Percentiles rank a stretch among this genome's conserved stretches.
phyloP scores from a whole-genome alignment of 2,113 vertebrate genomes.

The Benitochromis conjunctus region DNA sequence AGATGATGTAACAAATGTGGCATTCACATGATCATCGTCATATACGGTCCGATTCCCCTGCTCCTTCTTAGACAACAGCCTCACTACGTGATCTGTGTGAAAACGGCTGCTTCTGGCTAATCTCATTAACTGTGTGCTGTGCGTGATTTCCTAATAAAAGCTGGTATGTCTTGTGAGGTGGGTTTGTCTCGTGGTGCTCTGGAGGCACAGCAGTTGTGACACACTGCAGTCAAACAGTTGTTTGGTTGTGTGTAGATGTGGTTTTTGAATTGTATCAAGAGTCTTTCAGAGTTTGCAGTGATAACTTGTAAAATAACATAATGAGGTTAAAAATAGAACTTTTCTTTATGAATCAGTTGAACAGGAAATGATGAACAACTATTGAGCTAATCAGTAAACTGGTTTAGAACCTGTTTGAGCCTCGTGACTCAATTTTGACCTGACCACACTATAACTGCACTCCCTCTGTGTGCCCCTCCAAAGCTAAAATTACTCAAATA shows the following conservation, averaged over 20 bases:
- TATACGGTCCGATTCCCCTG: not conserved
- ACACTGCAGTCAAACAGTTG: not conserved
- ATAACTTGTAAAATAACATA: rapidly evolving
- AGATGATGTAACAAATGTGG: not conserved
- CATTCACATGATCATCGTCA: not conserved
- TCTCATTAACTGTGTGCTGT: slow-evolving; percentile 16
- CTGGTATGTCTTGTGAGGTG: not conserved
- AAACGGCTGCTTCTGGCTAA: not conserved
- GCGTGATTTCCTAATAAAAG: not conserved
- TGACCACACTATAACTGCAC: not conserved
- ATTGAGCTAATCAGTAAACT: not conserved
- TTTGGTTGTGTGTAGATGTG: not conserved
- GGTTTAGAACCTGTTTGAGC: not conserved
- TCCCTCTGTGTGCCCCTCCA: not conserved
- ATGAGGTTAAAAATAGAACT: not conserved
- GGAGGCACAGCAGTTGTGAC: no score
- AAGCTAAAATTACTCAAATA: not conserved
- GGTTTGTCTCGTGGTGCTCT: not conserved
- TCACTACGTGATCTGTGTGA: not conserved
- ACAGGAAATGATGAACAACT: not conserved
- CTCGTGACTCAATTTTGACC: not conserved
- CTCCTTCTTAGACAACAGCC: not conserved
- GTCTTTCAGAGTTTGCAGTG: not conserved
- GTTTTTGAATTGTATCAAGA: not conserved
- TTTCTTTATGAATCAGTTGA: rapidly evolving